Percentiles rank a stretch among this genome's conserved stretches.
phyloP scores from a whole-genome alignment of 2,888 invertebrate species.

The Cephus nigrinus region DNA sequence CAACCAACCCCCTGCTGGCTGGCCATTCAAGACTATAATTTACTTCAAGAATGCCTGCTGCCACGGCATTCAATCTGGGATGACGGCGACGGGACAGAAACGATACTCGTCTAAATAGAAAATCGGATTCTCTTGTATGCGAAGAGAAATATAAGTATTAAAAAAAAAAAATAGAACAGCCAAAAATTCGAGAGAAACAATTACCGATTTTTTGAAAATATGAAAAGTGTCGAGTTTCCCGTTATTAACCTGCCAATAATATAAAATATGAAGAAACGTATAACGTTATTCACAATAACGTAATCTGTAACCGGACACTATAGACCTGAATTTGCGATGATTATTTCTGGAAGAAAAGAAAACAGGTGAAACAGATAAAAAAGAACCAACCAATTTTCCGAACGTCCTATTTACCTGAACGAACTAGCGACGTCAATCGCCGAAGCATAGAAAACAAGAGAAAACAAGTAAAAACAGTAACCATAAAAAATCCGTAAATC shows the following conservation, averaged over 20 bases:
- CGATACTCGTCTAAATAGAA: neutral
- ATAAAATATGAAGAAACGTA: neutral
- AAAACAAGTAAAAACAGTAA: neutral
- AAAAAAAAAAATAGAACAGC: neutral
- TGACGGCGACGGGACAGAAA: slow-evolving; percentile 31
- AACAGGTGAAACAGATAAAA: neutral
- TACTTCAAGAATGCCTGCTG: slow-evolving; percentile 64
- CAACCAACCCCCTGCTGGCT: slow-evolving; percentile 63
- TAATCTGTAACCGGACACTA: neutral
- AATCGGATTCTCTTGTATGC: neutral
- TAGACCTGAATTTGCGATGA: neutral
- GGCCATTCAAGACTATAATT: slow-evolving; percentile 66
- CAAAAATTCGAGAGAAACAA: neutral
- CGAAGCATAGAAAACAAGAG: neutral
- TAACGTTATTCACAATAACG: neutral
- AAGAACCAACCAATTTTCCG: slow-evolving; percentile 39
- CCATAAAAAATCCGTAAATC: neutral
- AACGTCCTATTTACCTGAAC: slow-evolving; percentile 39
- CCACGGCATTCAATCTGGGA: slow-evolving; percentile 51
- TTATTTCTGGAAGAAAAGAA: neutral
- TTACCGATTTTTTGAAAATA: slow-evolving; percentile 12
- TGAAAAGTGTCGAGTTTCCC: slow-evolving; percentile 34
- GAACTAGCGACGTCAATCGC: slow-evolving; percentile 9
- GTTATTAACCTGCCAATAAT: slow-evolving; percentile 15
- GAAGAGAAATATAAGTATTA: slow-evolving; percentile 6